A percentile compares a stretch with the other conserved stretches of the same genome.
Evolutionary conservation across 92 coral and sea anemone species (phyloP).

Genomic region (Isaurus tuberculatus): DNA sequence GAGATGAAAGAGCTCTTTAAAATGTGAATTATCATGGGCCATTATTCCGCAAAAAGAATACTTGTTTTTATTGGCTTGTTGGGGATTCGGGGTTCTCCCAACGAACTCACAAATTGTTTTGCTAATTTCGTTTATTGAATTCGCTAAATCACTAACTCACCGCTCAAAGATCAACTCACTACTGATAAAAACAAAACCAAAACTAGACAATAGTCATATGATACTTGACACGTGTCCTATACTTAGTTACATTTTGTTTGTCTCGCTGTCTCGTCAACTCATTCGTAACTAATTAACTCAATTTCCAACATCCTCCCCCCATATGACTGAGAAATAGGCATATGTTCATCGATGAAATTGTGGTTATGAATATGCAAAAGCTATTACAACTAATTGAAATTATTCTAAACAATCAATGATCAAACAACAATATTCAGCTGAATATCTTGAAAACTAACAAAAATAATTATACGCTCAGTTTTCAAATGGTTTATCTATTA

Average conservation of each 20-base stretch:
- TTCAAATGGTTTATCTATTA: neutral
- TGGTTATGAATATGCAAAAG: neutral
- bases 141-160: neutral
- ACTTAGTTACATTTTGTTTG: neutral
- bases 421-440: neutral
- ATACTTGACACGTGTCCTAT: neutral
- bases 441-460: neutral
- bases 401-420: slow-evolving; percentile 5
- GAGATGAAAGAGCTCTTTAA: too few species aligned
- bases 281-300: neutral
- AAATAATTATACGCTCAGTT: neutral
- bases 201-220: neutral
- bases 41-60: too few species aligned
- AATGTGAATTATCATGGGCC: too few species aligned
- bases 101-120: neutral
- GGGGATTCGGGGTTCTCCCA: neutral
- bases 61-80: too few species aligned
- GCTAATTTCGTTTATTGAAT: neutral
- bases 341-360: neutral
- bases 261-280: neutral
- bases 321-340: slow-evolving; percentile 10
- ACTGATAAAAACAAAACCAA: neutral
- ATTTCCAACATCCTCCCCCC: neutral
- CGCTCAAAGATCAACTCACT: too few species aligned
- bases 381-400: slow-evolving; percentile 1